These are phyloP conservation scores for Trachythela sp. DNA, from an alignment of 64 coral and sea anemone genomes.

Conservation along the genomic window DNA sequence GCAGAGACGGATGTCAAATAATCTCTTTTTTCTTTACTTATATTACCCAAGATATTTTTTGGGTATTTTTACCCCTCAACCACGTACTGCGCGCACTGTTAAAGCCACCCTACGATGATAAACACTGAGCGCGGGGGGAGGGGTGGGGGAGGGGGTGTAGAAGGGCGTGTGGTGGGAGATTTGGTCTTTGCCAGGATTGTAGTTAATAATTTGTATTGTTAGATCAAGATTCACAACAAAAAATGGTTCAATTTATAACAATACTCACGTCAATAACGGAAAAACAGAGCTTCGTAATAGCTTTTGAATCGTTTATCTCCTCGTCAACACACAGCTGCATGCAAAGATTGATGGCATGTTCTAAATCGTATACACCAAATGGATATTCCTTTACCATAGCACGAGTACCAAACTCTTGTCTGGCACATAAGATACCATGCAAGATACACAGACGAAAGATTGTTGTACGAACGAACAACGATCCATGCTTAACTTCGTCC, in stretches of 20 bases:
- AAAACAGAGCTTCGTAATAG: not conserved
- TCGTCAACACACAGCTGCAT: not conserved
- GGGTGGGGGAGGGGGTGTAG: too few species aligned
- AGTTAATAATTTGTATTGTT: too few species aligned
- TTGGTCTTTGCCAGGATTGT: too few species aligned
- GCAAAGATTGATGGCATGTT: not conserved
- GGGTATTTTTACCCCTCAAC: too few species aligned
- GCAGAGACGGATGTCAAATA: too few species aligned
- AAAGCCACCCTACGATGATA: too few species aligned
- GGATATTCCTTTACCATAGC: constrained; percentile 64
- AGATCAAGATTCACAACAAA: too few species aligned
- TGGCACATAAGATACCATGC: constrained; percentile 65
- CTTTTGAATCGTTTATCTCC: not conserved
- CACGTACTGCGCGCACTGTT: too few species aligned
- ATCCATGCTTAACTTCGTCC: constrained; percentile 61
- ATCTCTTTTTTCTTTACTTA: too few species aligned
- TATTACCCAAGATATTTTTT: too few species aligned
- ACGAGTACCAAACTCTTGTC: constrained; percentile 71
- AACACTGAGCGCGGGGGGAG: too few species aligned
- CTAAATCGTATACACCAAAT: constrained; percentile 46
- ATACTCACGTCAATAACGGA: not conserved
- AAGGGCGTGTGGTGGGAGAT: too few species aligned
- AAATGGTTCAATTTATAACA: not conserved
- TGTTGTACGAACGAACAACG: constrained; percentile 65
- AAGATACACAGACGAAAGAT: constrained; percentile 78